Evolutionary conservation across 2,797 vertebrate species (phyloP), one percentile per base, ranked within the genome.

Genomic region (Sebastes cheni): DNA sequence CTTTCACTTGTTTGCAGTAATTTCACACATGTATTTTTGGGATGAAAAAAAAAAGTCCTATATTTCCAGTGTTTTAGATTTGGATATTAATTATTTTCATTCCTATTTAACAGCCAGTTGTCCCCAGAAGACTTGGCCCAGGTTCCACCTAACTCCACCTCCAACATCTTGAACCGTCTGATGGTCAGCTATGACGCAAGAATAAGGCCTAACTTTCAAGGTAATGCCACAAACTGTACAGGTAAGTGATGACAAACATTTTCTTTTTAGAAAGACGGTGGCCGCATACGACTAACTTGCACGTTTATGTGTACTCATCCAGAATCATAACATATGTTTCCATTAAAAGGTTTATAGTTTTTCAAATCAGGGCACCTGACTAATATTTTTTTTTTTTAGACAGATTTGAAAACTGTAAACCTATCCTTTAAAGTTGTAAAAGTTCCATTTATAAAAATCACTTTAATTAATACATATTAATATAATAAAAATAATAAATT

Each of bases 131-230:
- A 99, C 77, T 95, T 99, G 72, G 98, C 97, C 72, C 96, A 97
- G 83, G 97, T 98, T 83, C 97, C 98, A 10, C 96, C 90, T 36
- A 99, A 99, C 93, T 98, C 98, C 20, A 99, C 98, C 20, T 99
- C 97, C 90, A 99, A 98, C 93, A 99, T 99, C 87, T 90, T 99
- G 88, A 99, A 99, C 84, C 96, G 97, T 23, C 92, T 99, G 6
- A 94, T 99, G 92, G 95, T 98, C 91, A 97, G 94, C 80, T 99
- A 99, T 74, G 98, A 99, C 87, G 96, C 98, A 72, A 96, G 98
- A 90, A 98, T 99, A 93, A 96, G 98, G 71, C 98, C 98, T 30
- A 99, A 99, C 94, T 99, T 99, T 92, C 97, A 99, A 98, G 98
- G 98, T 99, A 94, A 83, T 36, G 30, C 20, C 59, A 10, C 18